Evolutionary conservation across 2,888 invertebrate species (phyloP).

Genomic region (Willowsia nigromaculata): DNA sequence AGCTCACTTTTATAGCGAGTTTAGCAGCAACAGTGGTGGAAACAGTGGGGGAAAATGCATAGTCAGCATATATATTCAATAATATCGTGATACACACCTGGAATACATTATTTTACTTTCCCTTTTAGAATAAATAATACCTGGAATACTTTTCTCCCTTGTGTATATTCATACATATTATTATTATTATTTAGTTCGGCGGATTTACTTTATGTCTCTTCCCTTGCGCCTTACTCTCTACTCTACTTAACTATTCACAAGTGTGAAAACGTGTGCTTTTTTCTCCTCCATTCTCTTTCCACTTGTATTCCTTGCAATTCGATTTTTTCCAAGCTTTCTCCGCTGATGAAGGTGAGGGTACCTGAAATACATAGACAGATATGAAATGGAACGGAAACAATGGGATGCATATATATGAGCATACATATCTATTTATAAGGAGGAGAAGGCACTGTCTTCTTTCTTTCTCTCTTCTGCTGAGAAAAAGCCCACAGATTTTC

Average conservation of each 20-base stretch:
- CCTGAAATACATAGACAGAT: background rate
- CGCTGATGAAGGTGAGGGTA: background rate
- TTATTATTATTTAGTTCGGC: background rate
- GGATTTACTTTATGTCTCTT: background rate
- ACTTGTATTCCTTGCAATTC: background rate
- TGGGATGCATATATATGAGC: background rate
- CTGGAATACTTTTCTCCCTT: background rate
- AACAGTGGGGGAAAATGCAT: background rate
- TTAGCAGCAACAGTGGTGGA: background rate
- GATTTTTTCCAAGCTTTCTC: background rate
- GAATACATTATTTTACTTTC: background rate
- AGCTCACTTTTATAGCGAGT: too few relatives aligned
- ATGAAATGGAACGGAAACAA: background rate
- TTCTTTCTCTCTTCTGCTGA: background rate
- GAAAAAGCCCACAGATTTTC: background rate
- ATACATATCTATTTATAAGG: too few relatives aligned
- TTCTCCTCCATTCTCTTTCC: background rate
- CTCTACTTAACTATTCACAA: too few relatives aligned
- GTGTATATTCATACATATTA: background rate
- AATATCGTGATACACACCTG: constrained; percentile 30
- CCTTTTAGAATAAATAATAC: background rate
- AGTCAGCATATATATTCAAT: background rate
- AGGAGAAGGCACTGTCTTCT: too few relatives aligned
- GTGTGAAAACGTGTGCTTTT: background rate
- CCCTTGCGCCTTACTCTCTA: background rate